Evolutionary conservation across 2,797 vertebrate species (phyloP).

Genomic region (Hyperoplus lanceolatus): DNA sequence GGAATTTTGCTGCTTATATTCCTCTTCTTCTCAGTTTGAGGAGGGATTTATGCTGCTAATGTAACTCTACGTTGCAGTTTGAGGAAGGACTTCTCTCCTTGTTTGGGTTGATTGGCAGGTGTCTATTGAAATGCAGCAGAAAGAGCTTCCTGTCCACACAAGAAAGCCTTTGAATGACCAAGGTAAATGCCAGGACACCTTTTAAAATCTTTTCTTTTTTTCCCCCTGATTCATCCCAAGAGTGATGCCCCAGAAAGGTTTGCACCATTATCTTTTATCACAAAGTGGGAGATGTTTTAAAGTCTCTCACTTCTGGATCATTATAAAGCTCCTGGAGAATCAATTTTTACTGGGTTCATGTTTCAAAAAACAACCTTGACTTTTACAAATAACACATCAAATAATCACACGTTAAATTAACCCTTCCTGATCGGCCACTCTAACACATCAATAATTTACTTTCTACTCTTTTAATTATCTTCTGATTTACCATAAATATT

Average conservation of each 20-base stretch:
- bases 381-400: conserved; percentile 28
- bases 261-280: conserved; percentile 36
- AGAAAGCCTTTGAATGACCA: conserved; percentile 43
- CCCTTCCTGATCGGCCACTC: neutral
- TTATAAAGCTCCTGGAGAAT: too few species aligned
- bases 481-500: conserved; percentile 62
- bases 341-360: neutral
- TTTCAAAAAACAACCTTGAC: conserved; percentile 9
- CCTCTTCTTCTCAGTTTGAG: neutral
- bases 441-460: conserved; percentile 56
- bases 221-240: conserved; percentile 25
- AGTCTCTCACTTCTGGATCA: neutral
- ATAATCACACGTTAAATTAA: conserved; percentile 19
- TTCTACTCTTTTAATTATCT: conserved; percentile 78
- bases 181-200: conserved; percentile 74
- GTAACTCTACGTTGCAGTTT: neutral
- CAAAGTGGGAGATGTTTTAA: conserved; percentile 15
- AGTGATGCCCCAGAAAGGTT: conserved; percentile 47
- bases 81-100: conserved; percentile 13
- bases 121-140: conserved; percentile 48
- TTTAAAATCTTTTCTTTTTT: conserved; percentile 46
- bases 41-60: neutral
- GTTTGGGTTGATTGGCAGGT: conserved; percentile 63
- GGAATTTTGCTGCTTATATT: conserved; percentile 7
- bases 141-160: conserved; percentile 64